These are phyloP conservation scores for Vandiemenella viatica DNA, from an alignment of 2,888 invertebrate genomes.

Conservation along the genomic window DNA sequence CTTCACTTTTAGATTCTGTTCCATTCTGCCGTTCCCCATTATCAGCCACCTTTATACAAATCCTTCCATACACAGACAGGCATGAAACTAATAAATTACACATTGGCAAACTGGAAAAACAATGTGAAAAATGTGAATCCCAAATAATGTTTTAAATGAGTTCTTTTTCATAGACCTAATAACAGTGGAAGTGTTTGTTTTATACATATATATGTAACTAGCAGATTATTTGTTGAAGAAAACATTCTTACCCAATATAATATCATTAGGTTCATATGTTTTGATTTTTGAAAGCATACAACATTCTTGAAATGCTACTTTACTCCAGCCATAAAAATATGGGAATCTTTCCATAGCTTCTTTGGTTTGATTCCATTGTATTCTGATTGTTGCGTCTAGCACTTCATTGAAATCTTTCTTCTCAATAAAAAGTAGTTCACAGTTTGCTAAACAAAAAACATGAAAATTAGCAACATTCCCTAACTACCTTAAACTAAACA, in stretches of 20 bases:
- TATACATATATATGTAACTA: background rate
- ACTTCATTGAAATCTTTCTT: slow-evolving; percentile 45
- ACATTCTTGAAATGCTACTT: slow-evolving; percentile 43
- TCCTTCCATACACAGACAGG: too few species aligned
- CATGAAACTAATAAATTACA: too few species aligned
- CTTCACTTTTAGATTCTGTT: too few species aligned
- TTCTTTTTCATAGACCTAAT: too few species aligned
- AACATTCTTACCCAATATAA: slow-evolving; percentile 3
- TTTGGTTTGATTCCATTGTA: slow-evolving; percentile 46
- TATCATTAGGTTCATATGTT: slow-evolving; percentile 14
- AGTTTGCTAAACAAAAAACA: slow-evolving; percentile 29
- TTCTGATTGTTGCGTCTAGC: slow-evolving; percentile 39
- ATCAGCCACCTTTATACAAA: too few species aligned
- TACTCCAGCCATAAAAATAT: slow-evolving; percentile 46
- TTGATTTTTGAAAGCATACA: slow-evolving; percentile 49
- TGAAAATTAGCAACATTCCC: too few species aligned
- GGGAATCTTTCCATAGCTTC: slow-evolving; percentile 43
- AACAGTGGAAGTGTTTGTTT: too few species aligned
- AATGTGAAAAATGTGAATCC: too few species aligned
- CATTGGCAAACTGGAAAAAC: too few species aligned
- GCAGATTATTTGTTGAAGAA: background rate
- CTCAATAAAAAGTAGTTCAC: slow-evolving; percentile 46
- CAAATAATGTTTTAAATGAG: too few species aligned
- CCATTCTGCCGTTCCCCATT: too few species aligned
- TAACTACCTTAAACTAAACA: too few species aligned